Evolutionary conservation across 92 coral and sea anemone genomes (phyloP).

Genomic region (Muricea muricata): DNA sequence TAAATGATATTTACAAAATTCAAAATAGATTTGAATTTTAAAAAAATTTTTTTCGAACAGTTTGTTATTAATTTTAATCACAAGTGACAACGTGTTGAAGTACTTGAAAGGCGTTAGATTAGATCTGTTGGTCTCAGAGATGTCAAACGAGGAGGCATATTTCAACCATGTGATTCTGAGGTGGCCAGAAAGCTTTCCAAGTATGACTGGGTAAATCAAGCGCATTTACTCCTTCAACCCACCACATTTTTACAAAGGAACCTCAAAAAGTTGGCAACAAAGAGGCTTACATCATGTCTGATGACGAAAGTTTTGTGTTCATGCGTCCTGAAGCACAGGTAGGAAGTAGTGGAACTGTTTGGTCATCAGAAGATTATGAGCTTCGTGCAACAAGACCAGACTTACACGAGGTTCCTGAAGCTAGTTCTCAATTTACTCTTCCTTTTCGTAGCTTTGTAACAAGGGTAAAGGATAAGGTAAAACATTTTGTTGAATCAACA

Average conservation of each 20-base stretch:
- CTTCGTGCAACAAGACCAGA: not conserved
- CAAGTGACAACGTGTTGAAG: no score
- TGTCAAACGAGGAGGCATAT: slow-evolving; percentile 51
- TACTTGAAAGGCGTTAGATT: no score
- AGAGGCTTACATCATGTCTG: slow-evolving; percentile 7
- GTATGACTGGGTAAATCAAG: slow-evolving; percentile 43
- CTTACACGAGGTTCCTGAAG: slow-evolving; percentile 29
- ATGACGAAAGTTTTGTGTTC: slow-evolving; percentile 24
- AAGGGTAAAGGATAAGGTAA: slow-evolving; percentile 54
- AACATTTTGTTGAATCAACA: slow-evolving; percentile 58
- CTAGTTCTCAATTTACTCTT: no score
- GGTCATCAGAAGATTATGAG: slow-evolving; percentile 28
- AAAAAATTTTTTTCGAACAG: no score
- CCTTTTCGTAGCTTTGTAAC: no score
- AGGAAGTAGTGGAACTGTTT: slow-evolving; percentile 25
- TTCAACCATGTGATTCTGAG: slow-evolving; percentile 41
- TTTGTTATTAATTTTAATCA: no score
- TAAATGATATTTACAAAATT: no score
- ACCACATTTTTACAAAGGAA: slow-evolving; percentile 53
- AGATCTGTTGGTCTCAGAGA: slow-evolving; percentile 39
- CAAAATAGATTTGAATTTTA: no score
- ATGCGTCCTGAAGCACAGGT: no score
- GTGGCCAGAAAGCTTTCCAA: slow-evolving; percentile 57
- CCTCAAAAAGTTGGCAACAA: slow-evolving; percentile 29
- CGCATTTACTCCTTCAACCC: slow-evolving; percentile 16